These are phyloP conservation scores for Ctenochaetus hawaiiensis DNA, from an alignment of 2,797 vertebrate genomes.

Conservation along the genomic window DNA sequence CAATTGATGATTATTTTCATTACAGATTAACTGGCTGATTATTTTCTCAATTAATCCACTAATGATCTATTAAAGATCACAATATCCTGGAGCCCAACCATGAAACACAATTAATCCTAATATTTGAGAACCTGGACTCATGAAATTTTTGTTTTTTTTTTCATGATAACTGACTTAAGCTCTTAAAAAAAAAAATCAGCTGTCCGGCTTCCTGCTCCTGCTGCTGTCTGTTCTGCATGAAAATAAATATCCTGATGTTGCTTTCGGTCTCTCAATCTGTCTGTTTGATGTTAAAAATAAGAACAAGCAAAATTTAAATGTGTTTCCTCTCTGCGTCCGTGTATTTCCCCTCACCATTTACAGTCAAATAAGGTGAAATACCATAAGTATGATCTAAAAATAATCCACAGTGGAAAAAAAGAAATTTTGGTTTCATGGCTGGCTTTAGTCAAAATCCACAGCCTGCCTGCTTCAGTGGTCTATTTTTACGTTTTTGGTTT, in stretches of 20 bases:
- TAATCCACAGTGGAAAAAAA: not conserved
- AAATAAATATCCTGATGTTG: not conserved
- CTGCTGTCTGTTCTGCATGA: not conserved
- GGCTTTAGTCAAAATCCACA: conserved; percentile 6
- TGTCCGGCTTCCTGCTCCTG: not conserved
- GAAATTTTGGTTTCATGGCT: not conserved
- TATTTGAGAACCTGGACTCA: not conserved
- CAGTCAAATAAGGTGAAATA: conserved; percentile 8
- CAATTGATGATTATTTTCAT: not conserved
- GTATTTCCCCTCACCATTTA: conserved; percentile 8
- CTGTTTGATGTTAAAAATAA: conserved; percentile 6
- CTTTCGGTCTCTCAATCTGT: not conserved
- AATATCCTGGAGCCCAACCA: not conserved
- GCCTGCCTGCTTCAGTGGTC: not conserved
- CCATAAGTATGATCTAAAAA: conserved; percentile 2
- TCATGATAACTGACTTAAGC: not conserved
- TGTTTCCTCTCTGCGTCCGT: conserved; percentile 17
- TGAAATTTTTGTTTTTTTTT: not conserved
- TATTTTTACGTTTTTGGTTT: conserved; percentile 10
- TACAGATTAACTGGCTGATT: not conserved
- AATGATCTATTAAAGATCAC: not conserved
- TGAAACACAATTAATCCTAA: not conserved
- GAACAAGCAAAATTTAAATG: not conserved
- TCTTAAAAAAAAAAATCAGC: not conserved
- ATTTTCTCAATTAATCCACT: not conserved